Conservation (phyloP, 2,888 invertebrate genomes). For the Sphinx pinastri region DNA sequence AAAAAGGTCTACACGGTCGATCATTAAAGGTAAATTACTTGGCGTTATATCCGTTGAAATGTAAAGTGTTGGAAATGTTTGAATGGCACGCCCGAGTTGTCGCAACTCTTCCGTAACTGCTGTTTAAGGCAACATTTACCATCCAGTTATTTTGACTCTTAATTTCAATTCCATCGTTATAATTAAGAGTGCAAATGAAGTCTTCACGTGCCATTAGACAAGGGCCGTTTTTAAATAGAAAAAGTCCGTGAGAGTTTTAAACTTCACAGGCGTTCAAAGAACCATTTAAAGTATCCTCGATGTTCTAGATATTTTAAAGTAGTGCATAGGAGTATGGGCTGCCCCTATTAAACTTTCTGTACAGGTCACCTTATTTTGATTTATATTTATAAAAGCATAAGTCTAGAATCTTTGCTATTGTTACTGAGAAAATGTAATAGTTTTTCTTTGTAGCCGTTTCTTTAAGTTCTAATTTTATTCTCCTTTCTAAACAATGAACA, state of each 20-base stretch:
- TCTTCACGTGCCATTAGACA: slow-evolving; percentile 17
- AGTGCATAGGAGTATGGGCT: slow-evolving; percentile 6
- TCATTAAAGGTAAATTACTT: slow-evolving; percentile 77
- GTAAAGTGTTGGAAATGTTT: slow-evolving; percentile 68
- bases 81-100: slow-evolving; percentile 54
- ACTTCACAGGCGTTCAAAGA: slow-evolving; percentile 20
- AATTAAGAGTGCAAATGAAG: slow-evolving; percentile 12
- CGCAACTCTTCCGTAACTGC: slow-evolving; percentile 41
- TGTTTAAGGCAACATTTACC: slow-evolving; percentile 8
- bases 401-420: slow-evolving; percentile 4
- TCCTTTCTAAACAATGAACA: slow-evolving; percentile 6
- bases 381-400: not conserved
- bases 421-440: not conserved
- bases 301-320: slow-evolving; percentile 15
- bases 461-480: slow-evolving; percentile 13
- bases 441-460: slow-evolving; percentile 16
- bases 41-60: slow-evolving; percentile 72
- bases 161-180: slow-evolving; percentile 13
- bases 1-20: slow-evolving; percentile 73
- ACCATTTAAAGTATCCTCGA: slow-evolving; percentile 18
- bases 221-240: not conserved
- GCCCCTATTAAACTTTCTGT: not conserved
- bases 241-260: slow-evolving; percentile 5
- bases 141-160: not conserved
- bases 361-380: not conserved